Percentiles rank a stretch among this genome's conserved stretches.
Conservation (phyloP, 2,888 invertebrate species). For the Salpingus planirostris region DNA sequence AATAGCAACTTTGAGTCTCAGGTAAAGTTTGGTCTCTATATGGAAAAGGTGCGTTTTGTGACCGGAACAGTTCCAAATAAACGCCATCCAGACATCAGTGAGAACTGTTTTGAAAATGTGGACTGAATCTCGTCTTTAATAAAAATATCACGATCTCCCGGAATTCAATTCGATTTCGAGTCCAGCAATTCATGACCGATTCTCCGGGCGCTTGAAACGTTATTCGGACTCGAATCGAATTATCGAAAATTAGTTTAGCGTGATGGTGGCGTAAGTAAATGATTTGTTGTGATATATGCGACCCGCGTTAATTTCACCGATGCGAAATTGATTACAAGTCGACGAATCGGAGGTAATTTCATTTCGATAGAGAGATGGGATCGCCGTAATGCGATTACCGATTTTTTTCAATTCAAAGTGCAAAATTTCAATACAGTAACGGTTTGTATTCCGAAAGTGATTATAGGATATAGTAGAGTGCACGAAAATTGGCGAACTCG, state of each 20-base stretch:
- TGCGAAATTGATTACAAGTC: conserved; percentile 10
- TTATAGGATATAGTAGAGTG: too few relatives aligned
- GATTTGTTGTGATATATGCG: conserved; percentile 9
- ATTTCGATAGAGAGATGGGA: too few relatives aligned
- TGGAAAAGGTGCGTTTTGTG: conserved; percentile 10
- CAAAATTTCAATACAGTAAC: too few relatives aligned
- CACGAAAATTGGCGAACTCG: too few relatives aligned
- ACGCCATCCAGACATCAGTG: conserved; percentile 23
- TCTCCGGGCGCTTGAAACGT: conserved; percentile 18
- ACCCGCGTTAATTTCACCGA: conserved; percentile 6
- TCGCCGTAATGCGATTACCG: too few relatives aligned
- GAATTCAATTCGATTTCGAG: neutral
- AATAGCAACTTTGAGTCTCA: conserved; percentile 19
- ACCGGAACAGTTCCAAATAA: conserved; percentile 21
- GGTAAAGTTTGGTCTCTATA: conserved; percentile 17
- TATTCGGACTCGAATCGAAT: conserved; percentile 19
- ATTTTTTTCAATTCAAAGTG: too few relatives aligned
- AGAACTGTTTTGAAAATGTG: conserved; percentile 28
- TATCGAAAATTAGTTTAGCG: conserved; percentile 10
- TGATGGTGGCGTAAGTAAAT: conserved; percentile 2
- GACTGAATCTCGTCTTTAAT: conserved; percentile 6
- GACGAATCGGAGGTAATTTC: too few relatives aligned
- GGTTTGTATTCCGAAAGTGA: too few relatives aligned
- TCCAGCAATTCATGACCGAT: neutral
- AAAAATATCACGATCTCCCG: conserved; percentile 3